A percentile compares a stretch with the other conserved stretches of the same genome.
Evolutionary conservation across 2,888 invertebrate genomes (phyloP).

Genomic region (Stramonita haemastoma): DNA sequence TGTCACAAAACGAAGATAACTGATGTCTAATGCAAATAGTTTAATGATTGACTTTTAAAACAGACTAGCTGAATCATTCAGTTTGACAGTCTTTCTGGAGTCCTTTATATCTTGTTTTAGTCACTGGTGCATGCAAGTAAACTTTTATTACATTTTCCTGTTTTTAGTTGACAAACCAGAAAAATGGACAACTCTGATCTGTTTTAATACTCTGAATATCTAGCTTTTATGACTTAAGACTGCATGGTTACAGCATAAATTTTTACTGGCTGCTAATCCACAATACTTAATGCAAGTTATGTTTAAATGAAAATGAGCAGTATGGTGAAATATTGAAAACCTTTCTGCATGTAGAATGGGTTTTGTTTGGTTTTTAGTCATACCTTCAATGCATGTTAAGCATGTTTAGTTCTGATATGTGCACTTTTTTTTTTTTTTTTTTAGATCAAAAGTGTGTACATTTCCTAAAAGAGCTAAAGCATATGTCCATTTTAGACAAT

Average conservation of each 20-base stretch:
- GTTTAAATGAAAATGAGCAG: not conserved
- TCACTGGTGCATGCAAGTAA: slow-evolving; percentile 24
- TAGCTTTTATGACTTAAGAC: not conserved
- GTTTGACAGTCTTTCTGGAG: not conserved
- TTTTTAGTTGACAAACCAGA: slow-evolving; percentile 10
- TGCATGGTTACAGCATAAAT: slow-evolving; percentile 28
- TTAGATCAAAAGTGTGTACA: slow-evolving; percentile 3
- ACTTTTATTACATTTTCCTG: not conserved
- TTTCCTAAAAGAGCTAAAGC: not conserved
- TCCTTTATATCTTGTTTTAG: slow-evolving; percentile 1
- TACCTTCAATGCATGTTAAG: slow-evolving; percentile 11
- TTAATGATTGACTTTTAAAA: too few species aligned
- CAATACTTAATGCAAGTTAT: not conserved
- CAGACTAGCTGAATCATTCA: not conserved
- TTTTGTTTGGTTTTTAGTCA: not conserved
- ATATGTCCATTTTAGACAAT: not conserved
- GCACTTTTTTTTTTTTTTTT: not conserved
- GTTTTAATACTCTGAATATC: not conserved
- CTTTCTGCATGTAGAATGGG: slow-evolving; percentile 8
- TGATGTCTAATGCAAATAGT: too few species aligned
- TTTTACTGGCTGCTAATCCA: slow-evolving; percentile 12
- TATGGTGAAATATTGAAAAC: not conserved
- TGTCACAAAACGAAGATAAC: too few species aligned
- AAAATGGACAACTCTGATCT: not conserved
- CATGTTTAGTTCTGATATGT: not conserved